phyloP scores from a whole-genome alignment of 2,797 vertebrate species.

The Malurus splendens region DNA sequence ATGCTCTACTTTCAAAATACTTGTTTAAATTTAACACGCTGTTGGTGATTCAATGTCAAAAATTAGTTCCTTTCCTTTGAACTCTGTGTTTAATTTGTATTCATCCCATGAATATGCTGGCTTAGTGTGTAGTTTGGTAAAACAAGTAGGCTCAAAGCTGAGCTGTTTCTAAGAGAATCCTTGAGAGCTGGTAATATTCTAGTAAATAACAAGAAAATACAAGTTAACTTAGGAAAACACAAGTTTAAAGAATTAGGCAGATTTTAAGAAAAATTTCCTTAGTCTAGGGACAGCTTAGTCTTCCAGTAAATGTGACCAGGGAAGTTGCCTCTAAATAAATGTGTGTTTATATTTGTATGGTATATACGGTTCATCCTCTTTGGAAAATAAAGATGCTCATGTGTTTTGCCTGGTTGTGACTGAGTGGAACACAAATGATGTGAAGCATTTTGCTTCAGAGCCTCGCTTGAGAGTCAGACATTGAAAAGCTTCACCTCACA shows the following conservation, averaged over 20 bases:
- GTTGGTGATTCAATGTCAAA: neutral
- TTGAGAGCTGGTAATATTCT: neutral
- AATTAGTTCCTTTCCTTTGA: neutral
- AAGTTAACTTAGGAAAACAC: neutral
- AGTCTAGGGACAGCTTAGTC: neutral
- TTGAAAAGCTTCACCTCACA: neutral
- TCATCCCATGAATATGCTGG: neutral
- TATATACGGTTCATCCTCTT: neutral
- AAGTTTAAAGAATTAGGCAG: neutral
- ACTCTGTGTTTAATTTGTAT: neutral
- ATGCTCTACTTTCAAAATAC: neutral
- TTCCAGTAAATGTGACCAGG: neutral
- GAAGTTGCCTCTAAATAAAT: neutral
- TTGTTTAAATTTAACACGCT: neutral
- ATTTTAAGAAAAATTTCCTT: neutral
- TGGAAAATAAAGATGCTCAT: neutral
- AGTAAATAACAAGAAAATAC: neutral
- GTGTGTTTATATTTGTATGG: neutral
- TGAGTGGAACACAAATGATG: neutral
- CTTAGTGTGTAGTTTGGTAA: neutral
- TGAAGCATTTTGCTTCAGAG: neutral
- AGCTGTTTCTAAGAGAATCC: neutral
- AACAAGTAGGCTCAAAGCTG: neutral
- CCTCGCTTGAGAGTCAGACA: neutral
- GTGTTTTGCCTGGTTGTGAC: neutral